These are phyloP conservation scores for Frankliniella fusca DNA, from an alignment of 2,888 invertebrate genomes.

Conservation along the genomic window DNA sequence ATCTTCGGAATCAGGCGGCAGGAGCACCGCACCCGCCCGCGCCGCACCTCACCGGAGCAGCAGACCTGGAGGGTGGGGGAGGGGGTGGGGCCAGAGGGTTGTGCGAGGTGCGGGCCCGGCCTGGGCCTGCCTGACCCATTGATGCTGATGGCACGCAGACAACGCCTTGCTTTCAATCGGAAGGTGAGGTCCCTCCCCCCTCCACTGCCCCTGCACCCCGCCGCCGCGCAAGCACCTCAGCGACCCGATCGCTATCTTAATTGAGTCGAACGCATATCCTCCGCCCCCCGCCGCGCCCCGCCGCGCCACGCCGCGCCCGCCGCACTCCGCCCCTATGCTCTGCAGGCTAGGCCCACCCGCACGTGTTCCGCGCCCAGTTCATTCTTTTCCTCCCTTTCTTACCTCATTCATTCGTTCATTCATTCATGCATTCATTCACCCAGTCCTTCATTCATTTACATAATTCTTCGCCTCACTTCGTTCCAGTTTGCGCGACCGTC, in stretches of 20 bases:
- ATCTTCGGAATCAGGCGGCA: no score
- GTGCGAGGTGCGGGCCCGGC: background rate
- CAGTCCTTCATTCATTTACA: no score
- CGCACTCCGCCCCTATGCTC: background rate
- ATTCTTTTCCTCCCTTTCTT: no score
- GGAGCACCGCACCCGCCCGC: no score
- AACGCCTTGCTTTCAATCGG: slow-evolving; percentile 7
- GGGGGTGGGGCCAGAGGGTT: background rate
- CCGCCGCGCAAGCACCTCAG: no score
- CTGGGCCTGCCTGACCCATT: background rate
- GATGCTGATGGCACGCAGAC: background rate
- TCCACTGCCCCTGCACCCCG: background rate
- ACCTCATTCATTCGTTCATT: no score
- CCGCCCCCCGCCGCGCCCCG: background rate
- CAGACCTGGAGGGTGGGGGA: background rate
- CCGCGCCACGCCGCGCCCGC: background rate
- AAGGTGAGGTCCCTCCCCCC: background rate
- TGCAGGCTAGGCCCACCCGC: background rate
- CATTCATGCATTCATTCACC: no score
- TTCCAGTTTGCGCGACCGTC: no score
- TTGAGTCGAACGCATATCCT: background rate
- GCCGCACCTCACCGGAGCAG: no score
- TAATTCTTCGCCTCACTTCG: no score
- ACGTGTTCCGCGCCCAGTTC: no score
- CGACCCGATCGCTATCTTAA: no score